Conservation (phyloP, 2,797 vertebrate genomes). For the Tolypeutes matacus region DNA sequence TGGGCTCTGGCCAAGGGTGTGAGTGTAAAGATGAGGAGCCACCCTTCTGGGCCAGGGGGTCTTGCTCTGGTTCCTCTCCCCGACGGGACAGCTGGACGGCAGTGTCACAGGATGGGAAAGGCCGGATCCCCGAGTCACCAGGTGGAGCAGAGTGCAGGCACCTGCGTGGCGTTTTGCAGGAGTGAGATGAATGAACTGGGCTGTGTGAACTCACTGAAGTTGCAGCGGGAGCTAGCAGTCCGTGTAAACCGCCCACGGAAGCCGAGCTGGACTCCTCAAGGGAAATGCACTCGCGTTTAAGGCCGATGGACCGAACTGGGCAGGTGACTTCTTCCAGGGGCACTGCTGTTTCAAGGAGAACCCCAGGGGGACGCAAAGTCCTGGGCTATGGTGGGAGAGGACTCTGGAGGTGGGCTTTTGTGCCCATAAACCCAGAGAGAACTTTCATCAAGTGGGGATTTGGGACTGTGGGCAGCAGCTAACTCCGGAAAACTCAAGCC, state of each 20-base stretch:
- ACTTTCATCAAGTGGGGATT: too few species aligned
- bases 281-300: accelerated
- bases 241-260: accelerated
- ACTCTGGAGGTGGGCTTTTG: neutral
- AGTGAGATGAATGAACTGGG: accelerated
- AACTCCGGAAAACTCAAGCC: neutral
- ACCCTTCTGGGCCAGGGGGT: neutral
- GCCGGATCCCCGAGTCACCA: neutral
- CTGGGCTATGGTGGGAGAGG: neutral
- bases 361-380: too few species aligned
- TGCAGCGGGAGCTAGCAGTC: neutral
- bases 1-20: too few species aligned
- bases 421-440: neutral
- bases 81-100: accelerated
- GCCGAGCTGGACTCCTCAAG: neutral
- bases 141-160: neutral
- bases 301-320: neutral
- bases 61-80: neutral
- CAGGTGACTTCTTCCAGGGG: accelerated
- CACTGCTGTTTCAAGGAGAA: neutral
- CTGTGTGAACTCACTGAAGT: neutral
- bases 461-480: too few species aligned
- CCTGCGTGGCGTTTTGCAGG: accelerated
- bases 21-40: accelerated
- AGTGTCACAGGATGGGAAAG: accelerated